Conservation (phyloP, 2,888 invertebrate genomes). For the Busseola fusca region DNA sequence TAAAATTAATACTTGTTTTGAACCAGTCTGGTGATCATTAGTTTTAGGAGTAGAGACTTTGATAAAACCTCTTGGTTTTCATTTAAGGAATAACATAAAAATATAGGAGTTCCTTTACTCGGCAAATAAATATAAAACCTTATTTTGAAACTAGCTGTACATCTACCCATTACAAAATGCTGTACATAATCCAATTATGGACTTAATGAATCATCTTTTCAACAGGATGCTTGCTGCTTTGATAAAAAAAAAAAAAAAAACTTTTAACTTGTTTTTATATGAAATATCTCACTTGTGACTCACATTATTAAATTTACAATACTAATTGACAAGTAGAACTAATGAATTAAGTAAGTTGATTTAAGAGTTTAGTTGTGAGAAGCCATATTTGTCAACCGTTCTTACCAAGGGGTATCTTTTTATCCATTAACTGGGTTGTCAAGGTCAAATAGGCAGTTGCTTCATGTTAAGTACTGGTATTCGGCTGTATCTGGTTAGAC, state of each 20-base stretch:
- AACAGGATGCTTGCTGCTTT: conserved; percentile 20
- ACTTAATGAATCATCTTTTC: conserved; percentile 35
- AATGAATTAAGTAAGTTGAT: not conserved
- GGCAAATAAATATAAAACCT: not conserved
- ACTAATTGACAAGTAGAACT: not conserved
- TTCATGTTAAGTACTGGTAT: too few relatives aligned
- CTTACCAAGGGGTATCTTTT: not conserved
- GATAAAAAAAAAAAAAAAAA: conserved; percentile 20
- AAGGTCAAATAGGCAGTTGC: too few relatives aligned
- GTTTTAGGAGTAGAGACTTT: conserved; percentile 5
- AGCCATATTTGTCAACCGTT: not conserved
- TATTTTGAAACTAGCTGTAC: not conserved
- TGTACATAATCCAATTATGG: conserved; percentile 4
- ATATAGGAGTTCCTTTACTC: not conserved
- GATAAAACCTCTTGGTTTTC: not conserved
- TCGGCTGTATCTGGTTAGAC: too few relatives aligned
- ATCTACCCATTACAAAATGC: not conserved
- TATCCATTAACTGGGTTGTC: not conserved
- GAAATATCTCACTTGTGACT: conserved; percentile 8
- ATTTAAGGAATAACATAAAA: too few relatives aligned
- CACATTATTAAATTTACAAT: conserved; percentile 1
- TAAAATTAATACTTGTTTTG: conserved; percentile 44
- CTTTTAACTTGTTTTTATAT: not conserved
- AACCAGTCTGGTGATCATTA: conserved; percentile 31
- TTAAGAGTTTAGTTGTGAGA: too few relatives aligned